Conservation (phyloP, 2,888 invertebrate genomes). For the Actias luna region DNA sequence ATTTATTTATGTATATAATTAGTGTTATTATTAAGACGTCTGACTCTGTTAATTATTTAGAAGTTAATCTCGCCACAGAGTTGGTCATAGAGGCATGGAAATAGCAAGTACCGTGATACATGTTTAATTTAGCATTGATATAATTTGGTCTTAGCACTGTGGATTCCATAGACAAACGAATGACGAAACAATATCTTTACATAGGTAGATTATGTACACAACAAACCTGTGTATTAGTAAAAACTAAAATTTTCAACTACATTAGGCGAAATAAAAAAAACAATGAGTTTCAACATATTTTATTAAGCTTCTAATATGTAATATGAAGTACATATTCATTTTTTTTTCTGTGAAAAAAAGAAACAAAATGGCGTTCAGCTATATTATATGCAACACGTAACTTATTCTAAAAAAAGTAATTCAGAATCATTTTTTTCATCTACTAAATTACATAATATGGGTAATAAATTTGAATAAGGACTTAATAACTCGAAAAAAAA, state of each 20-base stretch:
- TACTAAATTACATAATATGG: neutral
- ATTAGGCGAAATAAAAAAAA: too few relatives aligned
- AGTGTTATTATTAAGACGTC: neutral
- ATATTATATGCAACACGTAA: neutral
- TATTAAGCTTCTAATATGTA: too few relatives aligned
- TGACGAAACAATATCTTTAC: neutral
- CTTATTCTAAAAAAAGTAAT: neutral
- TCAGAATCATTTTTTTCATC: neutral
- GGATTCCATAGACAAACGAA: neutral
- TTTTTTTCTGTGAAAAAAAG: too few relatives aligned
- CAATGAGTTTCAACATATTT: too few relatives aligned
- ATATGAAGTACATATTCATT: too few relatives aligned
- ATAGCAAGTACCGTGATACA: neutral
- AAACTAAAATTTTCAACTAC: too few relatives aligned
- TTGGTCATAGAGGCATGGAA: neutral
- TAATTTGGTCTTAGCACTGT: neutral
- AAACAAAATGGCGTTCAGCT: conserved; percentile 1
- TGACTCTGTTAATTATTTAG: neutral
- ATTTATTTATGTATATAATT: neutral
- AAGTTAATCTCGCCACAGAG: neutral
- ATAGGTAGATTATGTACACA: too few relatives aligned
- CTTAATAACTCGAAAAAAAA: neutral
- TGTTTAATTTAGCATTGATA: neutral
- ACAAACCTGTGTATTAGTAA: too few relatives aligned
- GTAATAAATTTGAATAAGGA: neutral